Evolutionary conservation across 2,888 invertebrate species (phyloP), one percentile per base, ranked within the genome.

Genomic region (Phymatocera aterrima): DNA sequence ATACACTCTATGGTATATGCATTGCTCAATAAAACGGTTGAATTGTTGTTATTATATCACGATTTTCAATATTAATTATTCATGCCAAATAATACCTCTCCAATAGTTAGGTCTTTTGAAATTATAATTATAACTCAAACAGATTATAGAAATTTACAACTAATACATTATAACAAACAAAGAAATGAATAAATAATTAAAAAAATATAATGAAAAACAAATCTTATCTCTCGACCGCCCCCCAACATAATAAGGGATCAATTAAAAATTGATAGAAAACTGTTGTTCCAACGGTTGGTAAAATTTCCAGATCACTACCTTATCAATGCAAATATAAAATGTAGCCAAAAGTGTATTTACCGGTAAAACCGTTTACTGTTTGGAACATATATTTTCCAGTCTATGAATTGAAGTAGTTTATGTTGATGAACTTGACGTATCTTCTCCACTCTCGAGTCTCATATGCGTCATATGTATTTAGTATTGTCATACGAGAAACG

Each of bases 1-100:
- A 78, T n/a, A n/a, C n/a, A n/a, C n/a, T 80, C 78, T 78, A 60
- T 57, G n/a, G 6, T 60, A 10, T 54, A 81, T 80, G 65, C 78
- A 80, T 78, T 77, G 79, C 68, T 81, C 48, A 83, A 83, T 83
- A 83, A n/a, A 83, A 83, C 80, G 54, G 68, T 61, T 78, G 65
- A 64, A 78, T 48, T 68, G 80, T 82, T 77, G 57, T 82, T 80
- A 77, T 80, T 81, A 79, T 40, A 28, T 60, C 40, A 54, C 24
- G 31, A 18, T 48, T 37, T 31, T 65, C 15, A 70, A 34, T 79
- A 77, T 79, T 51, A 81, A 79, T 78, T 79, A 46, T 46, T 68
- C n/a, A n/a, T n/a, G n/a, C 18, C 54, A 3, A 54, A 5, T 34
- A 64, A 28, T 3, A 57, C 1, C 28, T 12, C 12, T 4, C 57